Conservation (phyloP, 1,140 invertebrate species). For the Ceratosolen solmsi region DNA sequence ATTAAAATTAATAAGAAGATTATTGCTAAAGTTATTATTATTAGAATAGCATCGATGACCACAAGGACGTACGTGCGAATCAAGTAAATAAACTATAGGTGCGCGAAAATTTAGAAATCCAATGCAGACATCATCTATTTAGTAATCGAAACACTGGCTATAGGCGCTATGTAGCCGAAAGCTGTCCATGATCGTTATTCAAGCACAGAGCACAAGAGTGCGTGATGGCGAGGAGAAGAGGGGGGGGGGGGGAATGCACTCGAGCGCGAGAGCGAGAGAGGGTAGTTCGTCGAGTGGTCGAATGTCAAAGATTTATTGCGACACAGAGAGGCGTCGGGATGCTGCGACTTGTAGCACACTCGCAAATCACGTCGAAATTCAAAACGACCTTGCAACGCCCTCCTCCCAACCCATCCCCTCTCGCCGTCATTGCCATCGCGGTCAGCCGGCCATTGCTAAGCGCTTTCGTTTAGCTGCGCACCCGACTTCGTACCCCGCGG, state of each 20-base stretch:
- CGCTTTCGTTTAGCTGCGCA: background rate
- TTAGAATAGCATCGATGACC: too few species aligned
- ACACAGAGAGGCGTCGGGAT: slow-evolving; percentile 21
- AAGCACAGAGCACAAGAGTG: background rate
- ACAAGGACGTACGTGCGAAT: too few species aligned
- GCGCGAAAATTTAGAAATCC: background rate
- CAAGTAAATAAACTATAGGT: background rate
- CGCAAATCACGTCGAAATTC: slow-evolving; percentile 49
- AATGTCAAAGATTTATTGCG: slow-evolving; percentile 48
- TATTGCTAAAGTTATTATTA: too few species aligned
- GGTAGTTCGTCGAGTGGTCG: slow-evolving; percentile 38
- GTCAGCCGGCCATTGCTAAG: slow-evolving; percentile 5
- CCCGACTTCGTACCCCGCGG: background rate
- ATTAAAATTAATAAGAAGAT: too few species aligned
- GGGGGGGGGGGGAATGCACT: background rate
- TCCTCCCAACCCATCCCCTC: background rate
- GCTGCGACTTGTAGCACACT: slow-evolving; percentile 13
- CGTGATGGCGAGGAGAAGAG: background rate
- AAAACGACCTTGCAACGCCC: slow-evolving; percentile 39
- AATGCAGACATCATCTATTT: background rate
- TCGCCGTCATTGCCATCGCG: background rate
- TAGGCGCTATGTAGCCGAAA: background rate
- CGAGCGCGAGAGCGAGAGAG: slow-evolving; percentile 24
- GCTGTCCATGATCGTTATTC: slow-evolving; percentile 12
- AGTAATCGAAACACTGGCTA: background rate